Conservation (phyloP, 2,113 vertebrate species). For the Neolamprologus hecqui region DNA sequence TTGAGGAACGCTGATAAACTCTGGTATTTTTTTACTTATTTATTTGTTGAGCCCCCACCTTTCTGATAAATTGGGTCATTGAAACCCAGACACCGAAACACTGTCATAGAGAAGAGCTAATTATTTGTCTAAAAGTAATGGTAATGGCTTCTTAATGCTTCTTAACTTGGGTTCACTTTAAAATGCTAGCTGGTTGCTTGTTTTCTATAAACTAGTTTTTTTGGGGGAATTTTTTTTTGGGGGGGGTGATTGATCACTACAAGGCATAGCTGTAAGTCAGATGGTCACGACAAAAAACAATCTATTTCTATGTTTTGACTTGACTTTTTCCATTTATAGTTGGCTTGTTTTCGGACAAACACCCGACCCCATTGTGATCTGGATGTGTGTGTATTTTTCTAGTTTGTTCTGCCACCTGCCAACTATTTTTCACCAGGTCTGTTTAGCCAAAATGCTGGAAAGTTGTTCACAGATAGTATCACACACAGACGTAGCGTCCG, state of each 20-base stretch:
- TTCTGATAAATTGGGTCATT: neutral
- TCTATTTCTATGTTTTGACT: neutral
- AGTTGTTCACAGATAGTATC: neutral
- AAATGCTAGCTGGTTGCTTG: neutral
- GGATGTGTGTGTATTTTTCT: neutral
- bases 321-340: neutral
- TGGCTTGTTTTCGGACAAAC: neutral
- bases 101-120: neutral
- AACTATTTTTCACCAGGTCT: neutral
- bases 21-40: neutral
- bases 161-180: neutral
- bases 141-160: neutral
- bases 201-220: neutral
- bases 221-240: accelerated
- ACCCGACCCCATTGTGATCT: neutral
- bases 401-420: neutral
- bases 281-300: neutral
- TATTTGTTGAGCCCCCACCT: neutral
- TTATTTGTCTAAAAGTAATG: neutral
- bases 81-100: neutral
- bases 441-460: neutral
- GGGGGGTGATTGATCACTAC: neutral
- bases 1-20: neutral
- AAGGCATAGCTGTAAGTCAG: neutral
- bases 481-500: neutral